These are phyloP conservation scores for Agonopterix subpropinquella DNA, from an alignment of 2,888 invertebrate species.

Conservation along the genomic window DNA sequence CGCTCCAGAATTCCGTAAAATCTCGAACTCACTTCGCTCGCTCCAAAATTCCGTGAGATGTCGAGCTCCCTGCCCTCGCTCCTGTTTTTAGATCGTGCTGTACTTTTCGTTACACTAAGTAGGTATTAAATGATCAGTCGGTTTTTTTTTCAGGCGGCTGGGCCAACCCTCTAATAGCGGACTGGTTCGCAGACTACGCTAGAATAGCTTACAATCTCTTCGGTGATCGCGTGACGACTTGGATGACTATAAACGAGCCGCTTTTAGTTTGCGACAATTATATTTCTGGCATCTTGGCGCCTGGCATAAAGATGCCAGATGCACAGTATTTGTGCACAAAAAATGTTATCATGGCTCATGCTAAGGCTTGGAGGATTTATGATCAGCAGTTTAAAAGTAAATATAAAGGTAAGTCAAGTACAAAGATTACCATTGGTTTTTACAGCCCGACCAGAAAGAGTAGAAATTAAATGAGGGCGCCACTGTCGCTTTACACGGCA, in stretches of 20 bases:
- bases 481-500: no score
- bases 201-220: slow-evolving; percentile 69
- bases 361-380: slow-evolving; percentile 77
- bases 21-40: no score
- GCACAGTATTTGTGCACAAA: slow-evolving; percentile 76
- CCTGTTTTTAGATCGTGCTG: no score
- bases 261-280: slow-evolving; percentile 34
- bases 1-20: no score
- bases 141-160: slow-evolving; percentile 75
- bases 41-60: no score
- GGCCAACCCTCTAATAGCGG: slow-evolving; percentile 76
- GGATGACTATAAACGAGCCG: slow-evolving; percentile 86
- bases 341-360: slow-evolving; percentile 80
- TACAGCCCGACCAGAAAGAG: no score
- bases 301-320: not conserved
- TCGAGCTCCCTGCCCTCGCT: no score
- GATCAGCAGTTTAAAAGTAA: slow-evolving; percentile 66
- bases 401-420: slow-evolving; percentile 49
- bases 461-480: no score
- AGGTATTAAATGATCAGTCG: no score
- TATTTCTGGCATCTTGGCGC: not conserved
- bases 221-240: slow-evolving; percentile 77
- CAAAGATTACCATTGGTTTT: no score
- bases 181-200: slow-evolving; percentile 78
- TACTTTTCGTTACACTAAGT: no score